A percentile compares a stretch with the other conserved stretches of the same genome.
phyloP scores from a whole-genome alignment of 1,140 invertebrate species.

The honey bee (Apis mellifera) region DNA sequence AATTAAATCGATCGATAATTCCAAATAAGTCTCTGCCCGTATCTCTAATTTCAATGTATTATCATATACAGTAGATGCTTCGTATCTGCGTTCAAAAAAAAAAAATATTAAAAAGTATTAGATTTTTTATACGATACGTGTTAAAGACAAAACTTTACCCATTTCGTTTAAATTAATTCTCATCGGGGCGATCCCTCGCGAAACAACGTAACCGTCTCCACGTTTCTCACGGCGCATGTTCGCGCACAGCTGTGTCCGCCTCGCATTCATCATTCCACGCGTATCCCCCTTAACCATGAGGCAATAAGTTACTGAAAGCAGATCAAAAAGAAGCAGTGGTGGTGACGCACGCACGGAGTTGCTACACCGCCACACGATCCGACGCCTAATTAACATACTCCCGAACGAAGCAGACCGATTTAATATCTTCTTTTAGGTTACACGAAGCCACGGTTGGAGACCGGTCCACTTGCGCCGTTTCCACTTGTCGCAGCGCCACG shows the following conservation, averaged over 20 bases:
- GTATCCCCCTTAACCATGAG: constrained; percentile 28
- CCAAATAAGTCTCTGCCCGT: too few species aligned
- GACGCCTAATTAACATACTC: constrained; percentile 44
- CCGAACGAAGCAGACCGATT: constrained; percentile 36
- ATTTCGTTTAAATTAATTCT: neutral
- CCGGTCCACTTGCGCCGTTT: constrained; percentile 8
- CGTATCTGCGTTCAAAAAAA: neutral
- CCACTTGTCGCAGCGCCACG: constrained; percentile 27
- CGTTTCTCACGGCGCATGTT: constrained; percentile 12
- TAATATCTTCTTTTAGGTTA: constrained; percentile 50
- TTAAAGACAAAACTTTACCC: neutral
- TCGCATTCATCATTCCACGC: constrained; percentile 22
- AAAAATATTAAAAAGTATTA: neutral
- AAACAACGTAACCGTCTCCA: neutral
- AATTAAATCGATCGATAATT: too few species aligned
- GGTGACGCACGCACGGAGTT: neutral
- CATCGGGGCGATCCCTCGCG: neutral
- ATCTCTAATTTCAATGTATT: too few species aligned
- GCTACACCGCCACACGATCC: constrained; percentile 3
- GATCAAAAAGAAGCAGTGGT: constrained; percentile 34
- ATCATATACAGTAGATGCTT: too few species aligned
- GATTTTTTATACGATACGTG: too few species aligned
- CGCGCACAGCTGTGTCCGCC: constrained; percentile 1
- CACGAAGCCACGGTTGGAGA: constrained; percentile 6
- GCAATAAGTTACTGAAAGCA: constrained; percentile 29